These are phyloP conservation scores for Phasia obesa DNA, from an alignment of 2,888 invertebrate genomes.

Conservation along the genomic window DNA sequence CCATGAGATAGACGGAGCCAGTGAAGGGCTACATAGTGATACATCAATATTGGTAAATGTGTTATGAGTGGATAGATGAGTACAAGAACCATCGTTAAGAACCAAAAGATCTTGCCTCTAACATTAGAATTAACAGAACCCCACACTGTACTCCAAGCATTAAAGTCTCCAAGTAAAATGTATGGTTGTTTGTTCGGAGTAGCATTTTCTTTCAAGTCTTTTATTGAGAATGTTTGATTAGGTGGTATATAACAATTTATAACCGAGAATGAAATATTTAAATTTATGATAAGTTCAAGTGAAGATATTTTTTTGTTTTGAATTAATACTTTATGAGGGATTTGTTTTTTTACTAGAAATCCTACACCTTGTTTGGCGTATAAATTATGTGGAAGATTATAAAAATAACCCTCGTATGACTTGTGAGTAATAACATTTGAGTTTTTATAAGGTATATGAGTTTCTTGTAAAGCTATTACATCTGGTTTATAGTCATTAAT, in stretches of 20 bases:
- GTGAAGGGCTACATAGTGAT: background rate
- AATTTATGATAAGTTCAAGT: constrained; percentile 10
- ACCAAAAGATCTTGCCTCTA: constrained; percentile 8
- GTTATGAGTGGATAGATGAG: constrained; percentile 3
- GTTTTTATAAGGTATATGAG: constrained; percentile 25
- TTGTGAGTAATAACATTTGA: constrained; percentile 5
- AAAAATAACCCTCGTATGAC: constrained; percentile 11
- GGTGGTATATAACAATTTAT: constrained; percentile 46
- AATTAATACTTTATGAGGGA: constrained; percentile 7
- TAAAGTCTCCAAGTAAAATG: constrained; percentile 26
- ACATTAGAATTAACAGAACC: constrained; percentile 14
- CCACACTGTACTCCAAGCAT: constrained; percentile 35
- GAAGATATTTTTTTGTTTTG: constrained; percentile 9
- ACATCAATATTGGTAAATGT: constrained; percentile 6
- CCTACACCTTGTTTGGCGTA: constrained; percentile 27
- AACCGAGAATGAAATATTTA: background rate
- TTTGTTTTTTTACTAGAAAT: constrained; percentile 38
- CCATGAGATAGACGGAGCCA: background rate
- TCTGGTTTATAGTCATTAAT: background rate
- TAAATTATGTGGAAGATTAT: constrained; percentile 1
- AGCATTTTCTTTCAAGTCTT: constrained; percentile 1
- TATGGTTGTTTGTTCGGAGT: background rate
- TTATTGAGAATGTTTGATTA: background rate
- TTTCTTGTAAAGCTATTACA: constrained; percentile 24
- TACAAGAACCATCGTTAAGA: background rate